Evolutionary conservation across 2,113 vertebrate genomes (phyloP).

Genomic region (Cacatua alba): DNA sequence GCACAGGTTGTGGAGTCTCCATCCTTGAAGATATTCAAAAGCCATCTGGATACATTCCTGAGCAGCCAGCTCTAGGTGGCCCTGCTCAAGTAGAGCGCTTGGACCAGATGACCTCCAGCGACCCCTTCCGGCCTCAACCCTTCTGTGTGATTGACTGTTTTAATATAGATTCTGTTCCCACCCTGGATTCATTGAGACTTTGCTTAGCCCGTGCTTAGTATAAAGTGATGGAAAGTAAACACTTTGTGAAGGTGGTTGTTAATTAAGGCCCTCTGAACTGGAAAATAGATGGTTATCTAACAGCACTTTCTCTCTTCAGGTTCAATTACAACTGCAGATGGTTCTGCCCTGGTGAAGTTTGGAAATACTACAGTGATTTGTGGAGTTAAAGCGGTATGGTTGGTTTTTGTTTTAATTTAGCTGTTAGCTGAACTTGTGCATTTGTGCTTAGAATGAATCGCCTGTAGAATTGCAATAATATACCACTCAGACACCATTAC

Average conservation of each 20-base stretch:
- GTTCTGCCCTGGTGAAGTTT: conserved; percentile 93
- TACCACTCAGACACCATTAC: neutral
- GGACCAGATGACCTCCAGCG: neutral
- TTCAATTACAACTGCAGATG: conserved; percentile 94
- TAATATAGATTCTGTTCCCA: neutral
- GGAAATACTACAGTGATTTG: conserved; percentile 96
- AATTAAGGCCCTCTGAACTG: neutral
- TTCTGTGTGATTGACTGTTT: neutral
- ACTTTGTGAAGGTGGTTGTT: neutral
- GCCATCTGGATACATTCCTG: accelerated
- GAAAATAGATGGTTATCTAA: neutral
- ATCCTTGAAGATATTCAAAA: neutral
- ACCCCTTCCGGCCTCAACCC: neutral
- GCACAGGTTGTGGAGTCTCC: neutral
- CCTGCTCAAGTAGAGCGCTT: neutral
- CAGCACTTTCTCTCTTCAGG: conserved; percentile 71
- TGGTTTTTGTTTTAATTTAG: neutral
- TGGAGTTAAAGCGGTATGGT: conserved; percentile 91
- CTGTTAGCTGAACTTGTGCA: neutral
- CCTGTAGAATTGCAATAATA: neutral
- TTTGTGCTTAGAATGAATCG: neutral
- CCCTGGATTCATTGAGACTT: neutral
- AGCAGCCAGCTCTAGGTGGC: neutral
- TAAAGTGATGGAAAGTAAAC: neutral
- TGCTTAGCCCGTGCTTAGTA: neutral